Evolutionary conservation across 2,797 vertebrate species (phyloP), one percentile per base, ranked within the genome.

Genomic region (Naso thynnoides): DNA sequence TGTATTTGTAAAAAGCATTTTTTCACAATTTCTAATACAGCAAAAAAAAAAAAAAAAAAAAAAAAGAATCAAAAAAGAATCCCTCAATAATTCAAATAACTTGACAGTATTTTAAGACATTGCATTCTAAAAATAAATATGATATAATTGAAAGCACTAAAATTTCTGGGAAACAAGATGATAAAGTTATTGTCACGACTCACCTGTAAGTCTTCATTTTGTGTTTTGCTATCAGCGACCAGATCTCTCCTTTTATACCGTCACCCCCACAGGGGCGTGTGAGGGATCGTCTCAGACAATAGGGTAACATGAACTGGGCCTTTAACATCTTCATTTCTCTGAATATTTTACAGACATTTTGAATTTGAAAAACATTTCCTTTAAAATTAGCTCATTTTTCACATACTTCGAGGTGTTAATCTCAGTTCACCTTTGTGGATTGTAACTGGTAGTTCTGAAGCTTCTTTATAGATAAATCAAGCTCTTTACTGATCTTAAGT

Each of bases 171-270:
- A 18, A 64, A 65, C 68, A 41, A 49, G 3, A 0, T 33, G 2
- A 45, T 41, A 3, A 39, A 42, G 38, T 64, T 21, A 24, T 39
- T 16, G 2, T 11, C 61, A 2, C 7, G 19, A 76, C 92, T 90
- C 73, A 94, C 93, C 86, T 81, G 84, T 55, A 62, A 24, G 69
- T 75, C 66, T 80, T 84, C 84, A 75, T 83, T 31, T 73, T 85
- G 76, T 33, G 23, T 62, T 27, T 14, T 36, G 18, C 48, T 69
- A 39, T 70, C 3, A 1, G 24, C 36, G 21, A 27, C 45, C 48
- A 48, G 52, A 73, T 60, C 70, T 29, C 49, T 64, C 8, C 71
- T 86, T 93, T 94, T 95, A 95, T 94, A 90, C 66, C 36, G 27
- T 47, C 16, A 3, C 33, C 67, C 58, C 76, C 38, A 54, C 49